Base-by-base conservation (phyloP, 1,140 invertebrate species). In the Whitmania pigra region DNA sequence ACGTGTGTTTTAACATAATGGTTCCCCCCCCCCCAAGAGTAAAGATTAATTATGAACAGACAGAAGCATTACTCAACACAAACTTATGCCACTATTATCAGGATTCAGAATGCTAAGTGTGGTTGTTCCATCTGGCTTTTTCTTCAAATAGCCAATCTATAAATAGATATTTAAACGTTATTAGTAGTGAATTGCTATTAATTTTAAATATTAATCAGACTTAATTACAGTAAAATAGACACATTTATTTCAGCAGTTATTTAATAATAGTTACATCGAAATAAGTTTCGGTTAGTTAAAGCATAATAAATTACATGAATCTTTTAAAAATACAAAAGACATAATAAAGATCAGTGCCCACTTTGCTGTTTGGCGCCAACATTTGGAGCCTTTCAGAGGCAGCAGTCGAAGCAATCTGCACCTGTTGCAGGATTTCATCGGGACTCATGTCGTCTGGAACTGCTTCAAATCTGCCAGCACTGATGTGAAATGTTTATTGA, bases 61-160 rank as follows among this genome's bases (percentile, higher is more conserved):
- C 22, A 18, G 15, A 22, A 63, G 18, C 22, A 63, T 11, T 17
- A 63, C 29, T 63, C 57, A 72, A 29, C 71, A 77, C 89, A 87
- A 69, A 82, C 80, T 77, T 71, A 78, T 77, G 66, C 81, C 81
- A 75, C 79, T 78, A 77, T 81, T 80, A 66, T 89, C 89, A 55
- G 89, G 88, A 22, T 91, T 89, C 18, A 96, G 84, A 70, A 97
- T 87, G 76, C 90, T 88, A n/a, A 97, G 80, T 67, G 91, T 90
- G 0, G 93, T 95, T 0, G 86, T 89, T 7, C 91, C 92, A 82
- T 94, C 90, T 74, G 88, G 86, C 73, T 87, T 85, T 76, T 90
- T 88, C 20, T 90, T 82, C 36, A 93, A 80, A 76, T 91, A 93
- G 53, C 89, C 90, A 87, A 93, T 88, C 83, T 89, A 17, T 49